Evolutionary conservation across 1,140 invertebrate genomes (phyloP).

Genomic region (Limonius californicus): DNA sequence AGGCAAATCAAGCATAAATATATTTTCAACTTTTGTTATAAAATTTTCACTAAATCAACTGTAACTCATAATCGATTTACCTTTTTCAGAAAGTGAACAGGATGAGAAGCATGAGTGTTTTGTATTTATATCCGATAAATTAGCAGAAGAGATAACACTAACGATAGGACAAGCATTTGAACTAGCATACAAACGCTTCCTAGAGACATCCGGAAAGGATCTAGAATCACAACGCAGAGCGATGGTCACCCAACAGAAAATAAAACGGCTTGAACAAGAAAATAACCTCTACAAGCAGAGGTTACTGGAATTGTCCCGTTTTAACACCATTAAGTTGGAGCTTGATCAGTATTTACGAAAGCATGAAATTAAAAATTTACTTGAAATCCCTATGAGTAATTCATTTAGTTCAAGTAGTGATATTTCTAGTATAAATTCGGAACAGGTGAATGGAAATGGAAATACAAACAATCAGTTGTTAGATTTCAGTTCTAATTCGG

Average conservation of each 20-base stretch:
- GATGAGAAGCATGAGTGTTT: constrained; percentile 88
- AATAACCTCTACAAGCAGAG: constrained; percentile 65
- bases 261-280: constrained; percentile 68
- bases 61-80: neutral
- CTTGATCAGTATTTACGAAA: constrained; percentile 44
- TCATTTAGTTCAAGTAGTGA: constrained; percentile 14
- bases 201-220: constrained; percentile 74
- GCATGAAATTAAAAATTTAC: constrained; percentile 41
- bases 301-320: constrained; percentile 56
- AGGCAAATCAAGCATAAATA: too few species aligned
- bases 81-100: constrained; percentile 34
- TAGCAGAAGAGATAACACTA: constrained; percentile 93
- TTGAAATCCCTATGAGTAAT: constrained; percentile 32
- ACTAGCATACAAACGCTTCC: constrained; percentile 85
- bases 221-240: constrained; percentile 67
- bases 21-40: too few species aligned
- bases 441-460: constrained; percentile 46
- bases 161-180: constrained; percentile 98
- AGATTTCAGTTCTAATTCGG: constrained; percentile 27
- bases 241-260: constrained; percentile 68
- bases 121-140: constrained; percentile 94
- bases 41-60: too few species aligned
- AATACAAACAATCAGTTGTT: constrained; percentile 24
- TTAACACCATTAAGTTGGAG: constrained; percentile 40
- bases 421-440: constrained; percentile 20